Base-by-base conservation (phyloP, 2,113 vertebrate species). In the Vulpes lagopus region DNA sequence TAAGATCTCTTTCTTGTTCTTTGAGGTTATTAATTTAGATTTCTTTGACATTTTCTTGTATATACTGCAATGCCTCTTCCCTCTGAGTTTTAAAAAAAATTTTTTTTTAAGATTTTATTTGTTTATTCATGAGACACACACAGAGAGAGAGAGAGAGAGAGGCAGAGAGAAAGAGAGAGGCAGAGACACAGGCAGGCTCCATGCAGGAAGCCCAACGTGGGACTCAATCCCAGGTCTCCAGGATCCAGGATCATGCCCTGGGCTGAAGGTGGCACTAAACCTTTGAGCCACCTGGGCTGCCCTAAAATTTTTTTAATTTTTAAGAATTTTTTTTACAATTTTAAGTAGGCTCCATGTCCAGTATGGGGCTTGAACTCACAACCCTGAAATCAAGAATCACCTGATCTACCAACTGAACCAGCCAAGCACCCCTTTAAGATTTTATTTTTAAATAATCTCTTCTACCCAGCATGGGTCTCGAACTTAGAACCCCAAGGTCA, bases 21-120 rank as follows among this genome's bases (percentile, higher is more conserved):
- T 9, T 78, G 53, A 67, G 12, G 30, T 60, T 94, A 80, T 43
- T 43, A 73, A 78, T 82, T 81, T 92, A 88, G 69, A 76, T 94
- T 79, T 82, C 32, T 71, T 92, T 73, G 22, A 91, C 30, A 5
- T 95, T 95, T 80, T 88, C 60, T 89, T 86, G 12, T 64, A 10
- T 78, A 91, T n/a, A 8, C 16, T n/a, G 27, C 23, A 25, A 60
- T 86, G 11, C 92, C 49, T 81, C 64, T 71, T 35, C 51, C 53
- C 74, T 89, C 53, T 69, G 60, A 59, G 27, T 71, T 59, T 43
- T 7, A 43, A 43, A 43, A 43, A 43, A 43, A 43, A 43, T 1
- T 43, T 88, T 81, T 74, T 89, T 71, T 53, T 81, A 1, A 43
- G 43, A 17, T 83, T 83, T 69, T 67, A 67, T 69, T 69, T 43